Evolutionary conservation across 2,888 invertebrate genomes (phyloP).

Genomic region (Xiphydria camelus): DNA sequence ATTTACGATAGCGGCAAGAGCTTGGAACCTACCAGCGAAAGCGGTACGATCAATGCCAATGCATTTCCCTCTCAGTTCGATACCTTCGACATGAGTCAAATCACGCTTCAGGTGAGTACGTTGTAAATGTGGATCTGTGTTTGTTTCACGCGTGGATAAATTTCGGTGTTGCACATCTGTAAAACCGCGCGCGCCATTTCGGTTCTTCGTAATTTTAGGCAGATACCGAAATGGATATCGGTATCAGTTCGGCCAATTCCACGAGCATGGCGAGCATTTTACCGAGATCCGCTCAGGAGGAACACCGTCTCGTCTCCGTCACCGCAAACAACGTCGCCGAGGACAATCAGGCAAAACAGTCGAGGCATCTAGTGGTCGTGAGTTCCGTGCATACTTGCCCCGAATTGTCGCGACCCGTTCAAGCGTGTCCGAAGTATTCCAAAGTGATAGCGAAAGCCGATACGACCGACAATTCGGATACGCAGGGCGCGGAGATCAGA

Average conservation of each 20-base stretch:
- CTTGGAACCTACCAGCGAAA: conserved; percentile 30
- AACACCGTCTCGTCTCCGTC: conserved; percentile 29
- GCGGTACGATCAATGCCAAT: conserved; percentile 25
- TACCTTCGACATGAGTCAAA: conserved; percentile 47
- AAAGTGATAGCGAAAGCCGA: conserved; percentile 41
- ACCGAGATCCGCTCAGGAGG: conserved; percentile 37
- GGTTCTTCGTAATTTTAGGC: conserved; percentile 25
- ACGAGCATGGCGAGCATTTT: conserved; percentile 46
- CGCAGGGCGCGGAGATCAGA: conserved; percentile 17
- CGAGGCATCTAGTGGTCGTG: conserved; percentile 29
- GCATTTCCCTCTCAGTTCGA: conserved; percentile 44
- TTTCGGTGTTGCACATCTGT: too few relatives aligned
- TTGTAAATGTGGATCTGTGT: background rate
- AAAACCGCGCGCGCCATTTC: too few relatives aligned
- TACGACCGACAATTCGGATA: conserved; percentile 30
- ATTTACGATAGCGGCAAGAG: conserved; percentile 42
- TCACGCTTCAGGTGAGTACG: conserved; percentile 37
- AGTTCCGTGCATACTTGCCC: conserved; percentile 32
- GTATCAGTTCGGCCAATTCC: conserved; percentile 37
- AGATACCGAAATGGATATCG: conserved; percentile 43
- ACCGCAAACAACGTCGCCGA: conserved; percentile 11
- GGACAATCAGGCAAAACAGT: conserved; percentile 13
- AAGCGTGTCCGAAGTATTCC: conserved; percentile 31
- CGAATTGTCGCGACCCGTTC: conserved; percentile 29
- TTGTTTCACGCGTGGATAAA: too few relatives aligned